A percentile compares a stretch with the other conserved stretches of the same genome.
These are phyloP conservation scores for Pomacea maculata DNA, from an alignment of 1,140 invertebrate genomes.

Conservation along the genomic window DNA sequence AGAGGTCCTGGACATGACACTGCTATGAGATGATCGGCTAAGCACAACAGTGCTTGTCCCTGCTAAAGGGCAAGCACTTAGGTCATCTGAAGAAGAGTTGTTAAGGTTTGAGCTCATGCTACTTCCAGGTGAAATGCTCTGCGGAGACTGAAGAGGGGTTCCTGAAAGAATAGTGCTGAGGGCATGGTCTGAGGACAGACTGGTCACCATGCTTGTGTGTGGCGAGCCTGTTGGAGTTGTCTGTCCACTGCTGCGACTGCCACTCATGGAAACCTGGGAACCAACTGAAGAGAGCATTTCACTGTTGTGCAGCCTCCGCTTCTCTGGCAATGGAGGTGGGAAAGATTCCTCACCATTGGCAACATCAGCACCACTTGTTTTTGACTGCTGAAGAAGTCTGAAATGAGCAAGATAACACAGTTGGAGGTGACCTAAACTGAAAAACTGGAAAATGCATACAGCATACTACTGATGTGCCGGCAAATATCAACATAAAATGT, in stretches of 20 bases:
- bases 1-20: constrained; percentile 31
- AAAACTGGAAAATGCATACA: too few species aligned
- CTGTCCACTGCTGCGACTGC: constrained; percentile 9
- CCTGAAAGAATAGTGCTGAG: not conserved
- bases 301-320: constrained; percentile 44
- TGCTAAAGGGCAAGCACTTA: not conserved
- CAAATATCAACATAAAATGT: too few species aligned
- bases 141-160: constrained; percentile 15
- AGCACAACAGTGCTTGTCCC: not conserved
- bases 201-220: constrained; percentile 2
- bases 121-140: constrained; percentile 42
- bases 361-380: constrained; percentile 6
- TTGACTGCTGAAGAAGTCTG: constrained; percentile 15
- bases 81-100: constrained; percentile 33
- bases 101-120: constrained; percentile 53
- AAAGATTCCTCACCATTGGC: constrained; percentile 67
- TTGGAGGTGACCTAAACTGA: too few species aligned
- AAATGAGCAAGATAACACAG: too few species aligned
- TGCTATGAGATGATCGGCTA: constrained; percentile 7
- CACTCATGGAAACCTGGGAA: constrained; percentile 14
- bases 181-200: not conserved
- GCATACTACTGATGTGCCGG: too few species aligned
- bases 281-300: constrained; percentile 28
- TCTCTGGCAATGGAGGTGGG: constrained; percentile 54
- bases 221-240: not conserved